phyloP scores from a whole-genome alignment of 2,113 vertebrate species.

The Calidris pygmaea region DNA sequence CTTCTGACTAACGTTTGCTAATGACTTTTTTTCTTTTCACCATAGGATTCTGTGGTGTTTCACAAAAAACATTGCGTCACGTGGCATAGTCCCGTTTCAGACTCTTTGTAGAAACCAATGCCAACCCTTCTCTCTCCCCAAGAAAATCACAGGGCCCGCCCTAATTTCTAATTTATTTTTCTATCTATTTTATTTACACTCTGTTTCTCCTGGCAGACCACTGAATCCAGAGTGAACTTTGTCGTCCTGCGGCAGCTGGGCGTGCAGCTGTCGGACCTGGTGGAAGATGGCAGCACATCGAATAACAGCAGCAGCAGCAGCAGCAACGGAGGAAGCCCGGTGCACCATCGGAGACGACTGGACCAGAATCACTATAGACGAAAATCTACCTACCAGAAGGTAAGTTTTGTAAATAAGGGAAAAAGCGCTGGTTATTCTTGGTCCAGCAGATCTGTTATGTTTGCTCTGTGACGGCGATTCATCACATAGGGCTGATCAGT shows the following conservation, averaged over 20 bases:
- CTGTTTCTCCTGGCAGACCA: conserved; percentile 71
- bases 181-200: neutral
- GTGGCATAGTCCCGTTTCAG: neutral
- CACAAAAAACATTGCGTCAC: neutral
- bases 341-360: conserved; percentile 64
- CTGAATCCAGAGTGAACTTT: conserved; percentile 89
- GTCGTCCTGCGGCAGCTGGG: conserved; percentile 82
- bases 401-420: neutral
- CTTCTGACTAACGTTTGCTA: neutral
- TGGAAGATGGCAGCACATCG: conserved; percentile 76
- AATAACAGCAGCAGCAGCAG: conserved; percentile 61
- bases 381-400: conserved; percentile 83
- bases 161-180: neutral
- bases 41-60: neutral
- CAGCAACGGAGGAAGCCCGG: conserved; percentile 74
- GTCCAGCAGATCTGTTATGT: neutral
- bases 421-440: neutral
- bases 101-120: neutral
- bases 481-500: neutral
- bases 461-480: neutral
- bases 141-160: neutral
- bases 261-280: conserved; percentile 38
- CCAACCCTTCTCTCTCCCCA: neutral
- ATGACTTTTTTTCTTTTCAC: neutral
- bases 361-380: conserved; percentile 81